A percentile compares a stretch with the other conserved stretches of the same genome.
These are phyloP conservation scores for Stigmatopora argus DNA, from an alignment of 2,113 vertebrate genomes.

Conservation along the genomic window DNA sequence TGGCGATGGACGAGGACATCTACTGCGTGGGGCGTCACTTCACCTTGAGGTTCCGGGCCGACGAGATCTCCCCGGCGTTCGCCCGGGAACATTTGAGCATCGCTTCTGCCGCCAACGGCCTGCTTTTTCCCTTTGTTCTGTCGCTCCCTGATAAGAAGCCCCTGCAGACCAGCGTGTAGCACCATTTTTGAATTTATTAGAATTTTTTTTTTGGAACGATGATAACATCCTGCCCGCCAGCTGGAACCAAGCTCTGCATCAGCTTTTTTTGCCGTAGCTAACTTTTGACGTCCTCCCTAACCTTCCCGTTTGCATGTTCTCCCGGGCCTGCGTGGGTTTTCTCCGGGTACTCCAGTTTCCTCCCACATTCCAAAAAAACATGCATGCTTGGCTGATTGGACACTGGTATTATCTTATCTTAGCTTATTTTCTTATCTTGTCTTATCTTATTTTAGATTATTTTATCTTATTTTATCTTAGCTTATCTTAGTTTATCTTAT, in stretches of 20 bases:
- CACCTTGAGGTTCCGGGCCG: constrained; percentile 77
- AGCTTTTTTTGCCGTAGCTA: constrained; percentile 15
- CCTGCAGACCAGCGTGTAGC: constrained; percentile 72
- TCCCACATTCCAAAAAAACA: too few species aligned
- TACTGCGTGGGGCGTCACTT: constrained; percentile 78
- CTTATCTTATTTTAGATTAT: too few species aligned
- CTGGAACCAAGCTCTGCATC: constrained; percentile 15
- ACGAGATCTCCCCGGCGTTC: constrained; percentile 81
- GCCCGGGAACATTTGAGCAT: constrained; percentile 65
- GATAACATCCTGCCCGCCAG: constrained; percentile 33
- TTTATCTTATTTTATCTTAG: too few species aligned
- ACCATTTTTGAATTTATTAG: neutral
- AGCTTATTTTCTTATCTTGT: too few species aligned
- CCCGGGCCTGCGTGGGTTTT: too few species aligned
- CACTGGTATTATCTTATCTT: too few species aligned
- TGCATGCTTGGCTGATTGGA: too few species aligned
- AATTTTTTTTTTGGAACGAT: constrained; percentile 32
- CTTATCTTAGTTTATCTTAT: too few species aligned
- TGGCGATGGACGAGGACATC: constrained; percentile 63
- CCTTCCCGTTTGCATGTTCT: too few species aligned
- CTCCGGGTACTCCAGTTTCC: too few species aligned
- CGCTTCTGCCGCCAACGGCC: constrained; percentile 73
- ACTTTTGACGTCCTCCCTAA: neutral
- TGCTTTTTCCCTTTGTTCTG: constrained; percentile 76
- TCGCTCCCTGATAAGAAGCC: constrained; percentile 63